phyloP scores from a whole-genome alignment of 2,888 invertebrate species.

The Eupithecia insigniata region DNA sequence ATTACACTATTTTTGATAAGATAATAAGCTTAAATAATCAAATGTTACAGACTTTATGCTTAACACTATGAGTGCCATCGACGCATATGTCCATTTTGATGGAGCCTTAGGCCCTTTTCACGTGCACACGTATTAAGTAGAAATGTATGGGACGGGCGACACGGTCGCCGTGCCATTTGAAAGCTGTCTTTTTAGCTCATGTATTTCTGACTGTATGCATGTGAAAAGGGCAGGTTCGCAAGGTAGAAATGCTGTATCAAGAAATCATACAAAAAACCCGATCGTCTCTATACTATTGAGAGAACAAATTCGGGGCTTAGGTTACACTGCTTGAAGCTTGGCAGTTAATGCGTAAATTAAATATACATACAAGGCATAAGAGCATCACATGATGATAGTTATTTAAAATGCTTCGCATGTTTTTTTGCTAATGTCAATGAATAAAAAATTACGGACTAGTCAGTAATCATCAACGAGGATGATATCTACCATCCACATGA shows the following conservation, averaged over 20 bases:
- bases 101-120: no score
- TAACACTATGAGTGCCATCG: not conserved
- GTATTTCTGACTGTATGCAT: no score
- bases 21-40: conserved; percentile 5
- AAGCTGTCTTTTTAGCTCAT: no score
- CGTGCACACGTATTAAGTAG: no score
- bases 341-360: not conserved
- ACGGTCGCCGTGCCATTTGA: no score
- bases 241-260: not conserved
- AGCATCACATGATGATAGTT: not conserved
- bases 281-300: not conserved
- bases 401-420: not conserved
- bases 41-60: not conserved
- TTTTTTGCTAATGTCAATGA: not conserved
- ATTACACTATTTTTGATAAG: not conserved
- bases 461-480: not conserved
- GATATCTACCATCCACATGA: not conserved
- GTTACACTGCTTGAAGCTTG: not conserved
- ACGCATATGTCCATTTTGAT: not conserved
- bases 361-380: not conserved
- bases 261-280: not conserved
- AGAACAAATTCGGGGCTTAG: not conserved
- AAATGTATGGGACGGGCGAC: no score
- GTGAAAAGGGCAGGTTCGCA: no score
- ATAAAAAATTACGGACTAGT: not conserved